Base-by-base conservation (phyloP, 2,797 vertebrate species). In the Phrynocephalus forsythii region DNA sequence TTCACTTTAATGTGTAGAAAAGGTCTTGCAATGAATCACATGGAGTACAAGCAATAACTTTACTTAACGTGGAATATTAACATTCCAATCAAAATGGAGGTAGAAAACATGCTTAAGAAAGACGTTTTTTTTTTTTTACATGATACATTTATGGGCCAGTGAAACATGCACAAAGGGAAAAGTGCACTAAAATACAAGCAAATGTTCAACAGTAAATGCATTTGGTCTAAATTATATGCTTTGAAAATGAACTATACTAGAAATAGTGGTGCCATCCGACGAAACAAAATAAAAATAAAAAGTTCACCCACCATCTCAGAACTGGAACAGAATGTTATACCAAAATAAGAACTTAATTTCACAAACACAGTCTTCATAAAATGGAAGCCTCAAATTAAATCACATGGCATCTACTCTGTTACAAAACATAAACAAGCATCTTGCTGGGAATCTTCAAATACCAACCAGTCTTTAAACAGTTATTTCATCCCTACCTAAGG, bases 301-400 rank as follows among this genome's bases (percentile, higher is more conserved):
- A 13, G 6, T 18, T 13, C 22, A 20, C 20, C n/a, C 69, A 73
- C 22, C 9, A 3, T 26, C 50, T 26, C 50, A 60, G 69, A 84
- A 73, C n/a, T 60, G 72, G 33, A 76, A 60, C 56, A 7, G 72
- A 60, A 56, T 22, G 63, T 20, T 33, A 52, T 60, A 67, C 30
- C 66, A 72, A 56, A 86, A 50, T 50, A 33, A 60, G 69, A n/a
- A 44, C 67, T 26, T 16, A 69, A n/a, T 30, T 9, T 69, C 44
- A 86, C 24, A 69, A 26, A 86, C 30, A 13, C 69, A 79, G 50
- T 86, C 48, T 85, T 67, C n/a, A 50, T 18, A 8, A 24, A 79
- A 16, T 6, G 20, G 16, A 44, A 28, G 56, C 20, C 26, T 22
- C 83, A 30, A 78, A 77, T 69, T 2, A 30, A 67, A 81, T 44